Conservation (phyloP, 2,797 vertebrate species). For the Sebastes kiyomatsui region DNA sequence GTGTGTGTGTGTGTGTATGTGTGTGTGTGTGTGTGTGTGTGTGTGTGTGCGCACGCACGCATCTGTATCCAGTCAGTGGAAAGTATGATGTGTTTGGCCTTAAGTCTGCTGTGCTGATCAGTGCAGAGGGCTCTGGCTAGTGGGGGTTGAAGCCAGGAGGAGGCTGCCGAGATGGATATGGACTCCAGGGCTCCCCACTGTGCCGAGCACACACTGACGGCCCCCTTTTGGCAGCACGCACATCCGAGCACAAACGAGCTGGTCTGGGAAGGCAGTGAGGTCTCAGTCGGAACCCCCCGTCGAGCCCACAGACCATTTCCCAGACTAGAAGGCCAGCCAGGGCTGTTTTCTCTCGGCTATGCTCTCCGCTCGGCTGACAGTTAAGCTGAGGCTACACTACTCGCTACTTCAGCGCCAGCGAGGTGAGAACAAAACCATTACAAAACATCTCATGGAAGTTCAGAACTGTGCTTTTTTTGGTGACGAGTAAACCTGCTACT, state of each 20-base stretch:
- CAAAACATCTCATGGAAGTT: conserved; percentile 60
- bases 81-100: conserved; percentile 83
- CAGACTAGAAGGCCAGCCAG: conserved; percentile 81
- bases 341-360: conserved; percentile 74
- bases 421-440: conserved; percentile 79
- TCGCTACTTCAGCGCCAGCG: conserved; percentile 62
- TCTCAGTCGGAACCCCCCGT: conserved; percentile 79
- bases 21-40: background rate
- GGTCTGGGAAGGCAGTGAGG: conserved; percentile 82
- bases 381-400: conserved; percentile 67
- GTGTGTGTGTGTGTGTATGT: background rate
- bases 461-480: conserved; percentile 40
- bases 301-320: conserved; percentile 82
- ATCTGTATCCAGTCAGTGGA: conserved; percentile 83
- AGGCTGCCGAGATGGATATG: conserved; percentile 83
- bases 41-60: conserved; percentile 21
- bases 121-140: conserved; percentile 77
- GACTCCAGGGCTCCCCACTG: conserved; percentile 78
- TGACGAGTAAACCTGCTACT: conserved; percentile 32
- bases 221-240: conserved; percentile 82
- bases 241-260: conserved; percentile 79
- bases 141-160: conserved; percentile 81
- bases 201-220: conserved; percentile 76
- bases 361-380: conserved; percentile 77
- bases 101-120: conserved; percentile 77